Conservation (phyloP, 37 sponge, comb jelly and placozoan species). For the Ephydatia muelleri region DNA sequence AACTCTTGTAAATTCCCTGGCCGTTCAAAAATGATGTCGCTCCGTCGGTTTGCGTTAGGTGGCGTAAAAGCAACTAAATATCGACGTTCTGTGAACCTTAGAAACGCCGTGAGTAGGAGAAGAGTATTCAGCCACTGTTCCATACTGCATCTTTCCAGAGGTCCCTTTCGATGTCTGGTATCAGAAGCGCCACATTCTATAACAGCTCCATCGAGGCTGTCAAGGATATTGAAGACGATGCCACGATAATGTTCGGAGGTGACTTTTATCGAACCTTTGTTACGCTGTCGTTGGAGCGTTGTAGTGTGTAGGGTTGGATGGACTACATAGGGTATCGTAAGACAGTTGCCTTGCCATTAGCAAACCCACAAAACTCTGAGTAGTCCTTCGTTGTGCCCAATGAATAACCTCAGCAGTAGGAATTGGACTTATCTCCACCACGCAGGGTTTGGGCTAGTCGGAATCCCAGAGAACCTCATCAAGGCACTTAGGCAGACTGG, state of each 20-base stretch:
- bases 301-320: too few species aligned
- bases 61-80: neutral
- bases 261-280: neutral
- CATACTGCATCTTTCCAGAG: neutral
- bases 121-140: neutral
- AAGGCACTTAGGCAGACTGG: conserved; percentile 64
- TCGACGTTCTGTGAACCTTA: neutral
- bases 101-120: neutral
- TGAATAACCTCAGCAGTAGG: too few species aligned
- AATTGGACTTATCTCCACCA: neutral
- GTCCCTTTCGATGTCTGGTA: neutral
- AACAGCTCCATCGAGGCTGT: conserved; percentile 74
- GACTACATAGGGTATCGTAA: neutral
- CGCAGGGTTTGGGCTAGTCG: conserved; percentile 94
- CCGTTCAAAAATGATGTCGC: neutral
- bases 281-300: too few species aligned
- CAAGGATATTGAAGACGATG: conserved; percentile 60
- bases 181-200: conserved; percentile 45
- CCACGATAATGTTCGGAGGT: conserved; percentile 84
- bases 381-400: too few species aligned
- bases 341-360: too few species aligned
- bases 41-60: neutral
- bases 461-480: conserved; percentile 97
- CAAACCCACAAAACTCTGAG: too few species aligned
- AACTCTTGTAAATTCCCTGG: neutral